Evolutionary conservation across 2,113 vertebrate genomes (phyloP).

Genomic region (Sisor rabdophorus): DNA sequence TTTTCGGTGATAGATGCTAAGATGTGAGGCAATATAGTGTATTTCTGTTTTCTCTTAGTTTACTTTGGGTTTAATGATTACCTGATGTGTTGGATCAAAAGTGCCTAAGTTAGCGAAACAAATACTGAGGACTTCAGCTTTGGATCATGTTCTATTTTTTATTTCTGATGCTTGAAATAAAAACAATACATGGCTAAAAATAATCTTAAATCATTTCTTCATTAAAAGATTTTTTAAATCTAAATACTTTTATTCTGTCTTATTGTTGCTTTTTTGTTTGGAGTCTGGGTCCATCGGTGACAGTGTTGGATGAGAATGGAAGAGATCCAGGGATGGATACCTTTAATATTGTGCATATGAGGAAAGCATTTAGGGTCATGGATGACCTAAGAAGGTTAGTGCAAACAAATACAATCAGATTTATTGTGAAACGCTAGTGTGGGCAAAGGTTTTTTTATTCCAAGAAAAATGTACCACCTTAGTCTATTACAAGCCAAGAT

Average conservation of each 20-base stretch:
- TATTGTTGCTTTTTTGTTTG: conserved; percentile 20
- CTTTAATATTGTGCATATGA: conserved; percentile 87
- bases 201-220: neutral
- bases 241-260: neutral
- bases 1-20: too few species aligned
- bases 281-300: conserved; percentile 65
- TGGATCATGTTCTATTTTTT: neutral
- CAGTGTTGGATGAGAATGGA: conserved; percentile 73
- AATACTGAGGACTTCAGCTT: neutral
- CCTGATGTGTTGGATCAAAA: neutral
- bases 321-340: conserved; percentile 76
- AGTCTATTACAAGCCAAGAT: too few species aligned
- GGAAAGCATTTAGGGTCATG: conserved; percentile 93
- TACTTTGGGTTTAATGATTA: neutral
- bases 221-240: neutral
- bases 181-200: neutral
- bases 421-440: too few species aligned
- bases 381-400: conserved; percentile 88
- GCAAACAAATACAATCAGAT: too few species aligned
- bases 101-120: neutral
- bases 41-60: neutral
- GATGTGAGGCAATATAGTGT: too few species aligned
- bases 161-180: neutral
- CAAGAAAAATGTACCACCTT: too few species aligned
- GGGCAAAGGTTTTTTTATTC: too few species aligned